Evolutionary conservation across 2,113 vertebrate genomes (phyloP).

Genomic region (Prochilodus magdalenae): DNA sequence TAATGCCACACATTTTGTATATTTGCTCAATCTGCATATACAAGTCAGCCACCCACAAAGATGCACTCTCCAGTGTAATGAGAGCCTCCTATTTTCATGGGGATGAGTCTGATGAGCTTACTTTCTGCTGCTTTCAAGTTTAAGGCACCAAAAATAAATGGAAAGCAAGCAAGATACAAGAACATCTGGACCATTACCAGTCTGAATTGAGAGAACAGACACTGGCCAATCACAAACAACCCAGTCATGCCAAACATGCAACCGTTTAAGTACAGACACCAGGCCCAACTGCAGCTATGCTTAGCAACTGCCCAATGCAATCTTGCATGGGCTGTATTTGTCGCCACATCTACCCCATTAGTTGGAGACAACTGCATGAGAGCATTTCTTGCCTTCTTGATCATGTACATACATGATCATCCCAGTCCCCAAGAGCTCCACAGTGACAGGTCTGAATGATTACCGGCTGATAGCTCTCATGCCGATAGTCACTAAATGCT

Average conservation of each 20-base stretch:
- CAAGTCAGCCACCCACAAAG: too few species aligned
- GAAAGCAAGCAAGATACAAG: conserved; percentile 54
- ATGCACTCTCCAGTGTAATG: conserved; percentile 41
- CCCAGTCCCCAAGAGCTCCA: too few species aligned
- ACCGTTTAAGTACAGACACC: conserved; percentile 7
- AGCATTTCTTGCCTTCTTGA: conserved; percentile 39
- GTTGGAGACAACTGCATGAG: conserved; percentile 17
- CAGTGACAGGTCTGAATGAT: too few species aligned
- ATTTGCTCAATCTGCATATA: too few species aligned
- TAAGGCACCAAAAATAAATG: conserved; percentile 57
- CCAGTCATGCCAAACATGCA: background rate
- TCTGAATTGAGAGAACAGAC: conserved; percentile 2
- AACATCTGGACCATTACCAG: conserved; percentile 39
- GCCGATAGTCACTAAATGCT: too few species aligned
- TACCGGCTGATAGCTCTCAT: too few species aligned
- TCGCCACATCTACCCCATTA: background rate
- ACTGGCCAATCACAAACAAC: background rate
- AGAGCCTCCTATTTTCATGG: conserved; percentile 37
- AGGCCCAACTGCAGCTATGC: background rate
- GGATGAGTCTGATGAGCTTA: conserved; percentile 37
- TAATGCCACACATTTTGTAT: too few species aligned
- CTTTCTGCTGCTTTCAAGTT: conserved; percentile 48
- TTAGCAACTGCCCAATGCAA: background rate
- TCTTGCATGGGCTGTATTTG: background rate
- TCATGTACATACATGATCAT: too few species aligned